phyloP scores from a whole-genome alignment of 2,888 invertebrate genomes.

The Sphinx pinastri region DNA sequence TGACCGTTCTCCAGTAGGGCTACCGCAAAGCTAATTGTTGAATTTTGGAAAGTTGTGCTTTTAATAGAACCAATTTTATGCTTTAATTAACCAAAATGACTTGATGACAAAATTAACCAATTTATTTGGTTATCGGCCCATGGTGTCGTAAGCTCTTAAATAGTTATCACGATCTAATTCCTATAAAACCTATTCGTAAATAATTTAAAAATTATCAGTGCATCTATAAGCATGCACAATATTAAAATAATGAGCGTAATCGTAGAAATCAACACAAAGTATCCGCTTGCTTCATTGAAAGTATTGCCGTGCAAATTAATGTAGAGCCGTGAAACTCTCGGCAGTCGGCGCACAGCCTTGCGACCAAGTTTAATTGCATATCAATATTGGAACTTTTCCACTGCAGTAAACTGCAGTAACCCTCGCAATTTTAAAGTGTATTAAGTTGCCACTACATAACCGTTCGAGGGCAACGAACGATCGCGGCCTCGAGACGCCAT shows the following conservation, averaged over 20 bases:
- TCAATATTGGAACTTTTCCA: conserved; percentile 59
- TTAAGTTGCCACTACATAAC: conserved; percentile 51
- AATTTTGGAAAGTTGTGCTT: conserved; percentile 6
- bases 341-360: conserved; percentile 39
- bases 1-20: conserved; percentile 25
- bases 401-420: conserved; percentile 50
- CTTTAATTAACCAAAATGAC: neutral
- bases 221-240: too few species aligned
- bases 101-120: neutral
- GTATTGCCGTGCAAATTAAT: conserved; percentile 30
- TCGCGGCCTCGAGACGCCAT: conserved; percentile 62
- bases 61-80: neutral
- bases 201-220: too few species aligned
- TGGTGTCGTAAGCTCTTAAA: neutral
- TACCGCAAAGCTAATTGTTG: conserved; percentile 2
- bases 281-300: conserved; percentile 18
- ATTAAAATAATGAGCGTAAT: neutral
- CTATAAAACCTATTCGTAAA: too few species aligned
- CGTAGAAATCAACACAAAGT: neutral
- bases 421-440: conserved; percentile 50
- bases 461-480: conserved; percentile 64
- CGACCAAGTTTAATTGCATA: conserved; percentile 37
- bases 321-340: conserved; percentile 27
- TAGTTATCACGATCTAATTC: neutral
- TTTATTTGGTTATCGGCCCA: too few species aligned